These are phyloP conservation scores for Piscicola geometra DNA, from an alignment of 2,888 invertebrate genomes.

Conservation along the genomic window DNA sequence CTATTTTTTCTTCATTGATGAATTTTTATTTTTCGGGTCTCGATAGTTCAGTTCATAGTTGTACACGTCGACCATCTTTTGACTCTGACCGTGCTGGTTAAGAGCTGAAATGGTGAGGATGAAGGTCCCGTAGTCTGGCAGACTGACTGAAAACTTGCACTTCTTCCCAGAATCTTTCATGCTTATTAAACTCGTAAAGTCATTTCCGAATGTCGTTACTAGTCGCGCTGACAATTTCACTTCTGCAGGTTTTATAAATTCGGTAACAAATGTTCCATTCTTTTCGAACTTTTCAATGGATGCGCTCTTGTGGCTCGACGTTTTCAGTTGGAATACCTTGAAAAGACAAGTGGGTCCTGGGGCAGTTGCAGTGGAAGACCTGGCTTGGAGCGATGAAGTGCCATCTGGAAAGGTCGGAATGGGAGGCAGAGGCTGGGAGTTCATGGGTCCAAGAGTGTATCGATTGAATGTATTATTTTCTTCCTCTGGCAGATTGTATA, in stretches of 20 bases:
- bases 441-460: neutral
- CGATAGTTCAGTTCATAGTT: slow-evolving; percentile 45
- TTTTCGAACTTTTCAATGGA: slow-evolving; percentile 46
- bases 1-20: neutral
- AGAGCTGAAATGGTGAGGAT: slow-evolving; percentile 52
- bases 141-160: slow-evolving; percentile 42
- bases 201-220: slow-evolving; percentile 52
- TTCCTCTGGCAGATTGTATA: neutral
- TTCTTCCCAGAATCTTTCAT: slow-evolving; percentile 45
- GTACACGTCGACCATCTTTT: slow-evolving; percentile 49
- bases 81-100: slow-evolving; percentile 46
- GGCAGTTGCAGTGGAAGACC: slow-evolving; percentile 33
- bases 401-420: neutral
- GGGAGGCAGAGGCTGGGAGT: neutral
- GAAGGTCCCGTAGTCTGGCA: slow-evolving; percentile 51
- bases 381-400: no score
- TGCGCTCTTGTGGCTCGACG: slow-evolving; percentile 48
- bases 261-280: neutral
- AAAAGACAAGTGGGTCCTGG: slow-evolving; percentile 51
- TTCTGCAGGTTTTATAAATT: neutral
- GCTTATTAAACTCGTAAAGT: slow-evolving; percentile 49
- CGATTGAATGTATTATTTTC: no score
- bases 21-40: neutral
- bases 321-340: slow-evolving; percentile 48
- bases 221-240: slow-evolving; percentile 42